A percentile compares a stretch with the other conserved stretches of the same genome.
These are phyloP conservation scores for Phortica variegata DNA, from an alignment of 1,140 invertebrate species.

Conservation along the genomic window DNA sequence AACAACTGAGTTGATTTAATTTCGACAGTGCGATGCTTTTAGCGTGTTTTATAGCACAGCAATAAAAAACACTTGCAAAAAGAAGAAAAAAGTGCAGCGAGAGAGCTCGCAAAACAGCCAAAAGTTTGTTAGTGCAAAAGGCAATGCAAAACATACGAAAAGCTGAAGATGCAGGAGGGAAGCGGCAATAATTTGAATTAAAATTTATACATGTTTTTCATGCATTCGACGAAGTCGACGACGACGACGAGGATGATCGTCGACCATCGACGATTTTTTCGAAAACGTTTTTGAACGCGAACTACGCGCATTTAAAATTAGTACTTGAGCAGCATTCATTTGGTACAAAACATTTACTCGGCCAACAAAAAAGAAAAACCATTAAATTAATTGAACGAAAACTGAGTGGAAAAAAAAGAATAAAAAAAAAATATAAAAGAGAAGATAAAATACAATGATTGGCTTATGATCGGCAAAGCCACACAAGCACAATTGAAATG, in stretches of 20 bases:
- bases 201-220: slow-evolving; percentile 48
- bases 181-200: not conserved
- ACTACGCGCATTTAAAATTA: slow-evolving; percentile 56
- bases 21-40: no score
- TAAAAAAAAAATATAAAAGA: no score
- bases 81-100: no score
- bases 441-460: no score
- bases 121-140: no score
- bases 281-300: slow-evolving; percentile 26
- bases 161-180: not conserved
- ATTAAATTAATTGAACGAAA: not conserved
- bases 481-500: no score
- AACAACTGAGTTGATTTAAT: no score
- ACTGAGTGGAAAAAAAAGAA: no score
- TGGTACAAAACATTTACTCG: slow-evolving; percentile 41
- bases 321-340: slow-evolving; percentile 57
- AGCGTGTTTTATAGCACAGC: no score
- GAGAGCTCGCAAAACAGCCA: no score
- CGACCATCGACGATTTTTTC: slow-evolving; percentile 23
- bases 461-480: no score
- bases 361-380: not conserved
- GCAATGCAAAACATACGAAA: not conserved
- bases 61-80: no score
- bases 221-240: slow-evolving; percentile 25
- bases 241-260: not conserved